Evolutionary conservation across 2,888 invertebrate genomes (phyloP), one percentile per base, ranked within the genome.

Genomic region (Chaetogeoica ovagalla): DNA sequence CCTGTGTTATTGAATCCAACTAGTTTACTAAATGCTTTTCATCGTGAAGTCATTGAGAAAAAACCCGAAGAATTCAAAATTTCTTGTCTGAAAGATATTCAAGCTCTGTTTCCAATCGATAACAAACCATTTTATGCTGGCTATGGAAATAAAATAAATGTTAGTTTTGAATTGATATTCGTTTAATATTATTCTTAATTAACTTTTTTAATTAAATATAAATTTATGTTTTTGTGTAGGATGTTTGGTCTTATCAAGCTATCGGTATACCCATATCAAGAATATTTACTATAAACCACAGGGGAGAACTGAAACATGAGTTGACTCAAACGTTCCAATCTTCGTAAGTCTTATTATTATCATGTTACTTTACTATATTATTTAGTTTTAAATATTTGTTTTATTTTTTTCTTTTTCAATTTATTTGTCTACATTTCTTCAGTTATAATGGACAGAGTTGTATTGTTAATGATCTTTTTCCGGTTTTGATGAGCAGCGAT

Each of bases 61-160:
- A 98, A 98, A 85, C 99, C 99, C 0, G 98, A 99, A 87, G 96
- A 97, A 87, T 99, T 99, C 88, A 99, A 99, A 88, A 99, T 98
- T 84, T 95, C 96, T 79, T 99, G 99, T 86, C 90, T 99, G 84
- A 94, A 93, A 82, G 98, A 99, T 86, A 96, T 99, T 84, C 94
- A 94, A 85, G 94, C 94, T 79, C 89, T 99, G 30, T 99, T 99
- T 87, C 97, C 98, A 1, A 86, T 88, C 0, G 91, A 91, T 75
- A 91, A 92, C 13, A 94, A 94, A 87, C 99, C 99, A 1, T 98
- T 99, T 88, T 98, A 97, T 87, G 98, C 99, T 76, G 99, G 99
- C 63, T 99, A 98, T 88, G 99, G 99, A 83, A 99, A 99, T 88
- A 93, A 96, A 86, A 94, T 97, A 82, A 98, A 97, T 89, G 97